A percentile compares a stretch with the other conserved stretches of the same genome.
Conservation (phyloP, 2,797 vertebrate species). For the Pagetopsis macropterus region DNA sequence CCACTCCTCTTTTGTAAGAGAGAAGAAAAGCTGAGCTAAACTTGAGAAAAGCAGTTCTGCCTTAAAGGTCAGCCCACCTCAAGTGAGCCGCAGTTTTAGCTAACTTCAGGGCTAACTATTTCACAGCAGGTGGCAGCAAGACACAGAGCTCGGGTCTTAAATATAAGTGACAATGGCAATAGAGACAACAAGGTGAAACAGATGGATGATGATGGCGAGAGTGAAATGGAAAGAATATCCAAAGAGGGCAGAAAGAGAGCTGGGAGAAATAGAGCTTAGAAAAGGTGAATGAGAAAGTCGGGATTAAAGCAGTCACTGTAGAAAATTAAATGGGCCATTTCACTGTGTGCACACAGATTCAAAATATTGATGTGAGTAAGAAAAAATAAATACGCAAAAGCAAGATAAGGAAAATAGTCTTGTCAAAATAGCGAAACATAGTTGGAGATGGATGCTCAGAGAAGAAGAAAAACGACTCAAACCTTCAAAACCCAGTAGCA, state of each 20-base stretch:
- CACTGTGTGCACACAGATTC: constrained; percentile 1
- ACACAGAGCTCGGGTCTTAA: no score
- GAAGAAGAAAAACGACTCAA: constrained; percentile 1
- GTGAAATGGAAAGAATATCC: constrained; percentile 32
- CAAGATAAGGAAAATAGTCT: constrained; percentile 6
- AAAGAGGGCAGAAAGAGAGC: constrained; percentile 10
- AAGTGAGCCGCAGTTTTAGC: no score
- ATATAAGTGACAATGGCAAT: constrained; percentile 43
- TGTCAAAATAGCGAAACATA: constrained; percentile 1
- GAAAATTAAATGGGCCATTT: constrained; percentile 36
- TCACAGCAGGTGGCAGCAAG: no score
- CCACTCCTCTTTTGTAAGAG: not conserved
- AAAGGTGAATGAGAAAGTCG: constrained; percentile 9
- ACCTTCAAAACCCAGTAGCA: constrained; percentile 18
- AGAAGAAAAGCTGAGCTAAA: no score
- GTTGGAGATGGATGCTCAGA: constrained; percentile 1
- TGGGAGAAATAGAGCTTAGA: constrained; percentile 15
- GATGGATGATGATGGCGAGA: constrained; percentile 62
- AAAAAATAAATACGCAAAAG: constrained; percentile 1
- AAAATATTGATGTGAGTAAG: constrained; percentile 7
- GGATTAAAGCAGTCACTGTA: constrained; percentile 17
- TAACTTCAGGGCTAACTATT: no score
- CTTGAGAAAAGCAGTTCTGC: no score
- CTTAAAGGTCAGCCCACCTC: no score
- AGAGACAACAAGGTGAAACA: constrained; percentile 60